A percentile compares a stretch with the other conserved stretches of the same genome.
phyloP scores from a whole-genome alignment of 2,888 invertebrate species.

The Oxyscelio sp. region DNA sequence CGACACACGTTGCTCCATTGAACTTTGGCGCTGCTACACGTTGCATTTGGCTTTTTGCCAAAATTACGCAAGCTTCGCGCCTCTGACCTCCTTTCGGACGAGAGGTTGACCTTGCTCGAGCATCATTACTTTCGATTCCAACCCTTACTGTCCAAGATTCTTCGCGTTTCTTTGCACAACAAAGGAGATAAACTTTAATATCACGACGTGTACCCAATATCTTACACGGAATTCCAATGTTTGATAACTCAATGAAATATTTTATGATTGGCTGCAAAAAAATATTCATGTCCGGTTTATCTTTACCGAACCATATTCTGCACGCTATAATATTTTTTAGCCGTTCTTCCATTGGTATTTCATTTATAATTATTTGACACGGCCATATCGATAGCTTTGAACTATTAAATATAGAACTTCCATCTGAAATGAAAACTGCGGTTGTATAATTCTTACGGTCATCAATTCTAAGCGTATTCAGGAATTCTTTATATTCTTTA shows the following conservation, averaged over 20 bases:
- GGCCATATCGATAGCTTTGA: not conserved
- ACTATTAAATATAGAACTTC: not conserved
- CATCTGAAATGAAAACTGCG: not conserved
- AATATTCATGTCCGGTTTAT: not conserved
- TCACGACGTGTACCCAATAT: not conserved
- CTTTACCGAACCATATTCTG: not conserved
- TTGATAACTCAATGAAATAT: not conserved
- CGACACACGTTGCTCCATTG: conserved; percentile 87
- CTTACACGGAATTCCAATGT: not conserved
- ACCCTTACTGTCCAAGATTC: conserved; percentile 14
- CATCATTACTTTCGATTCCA: conserved; percentile 50
- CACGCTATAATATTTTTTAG: not conserved
- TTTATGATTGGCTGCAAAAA: not conserved
- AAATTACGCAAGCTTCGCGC: conserved; percentile 86
- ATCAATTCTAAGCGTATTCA: not conserved
- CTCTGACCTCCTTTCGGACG: conserved; percentile 85
- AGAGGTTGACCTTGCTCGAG: conserved; percentile 84
- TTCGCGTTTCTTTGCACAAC: not conserved
- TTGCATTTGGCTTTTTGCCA: conserved; percentile 84
- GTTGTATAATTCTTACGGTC: not conserved
- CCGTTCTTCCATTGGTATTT: not conserved
- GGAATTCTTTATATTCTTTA: not conserved
- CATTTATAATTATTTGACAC: not conserved
- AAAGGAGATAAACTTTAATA: not conserved
- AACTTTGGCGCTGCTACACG: conserved; percentile 86